Conservation (phyloP, 2,888 invertebrate species). For the Dryococelus australis region DNA sequence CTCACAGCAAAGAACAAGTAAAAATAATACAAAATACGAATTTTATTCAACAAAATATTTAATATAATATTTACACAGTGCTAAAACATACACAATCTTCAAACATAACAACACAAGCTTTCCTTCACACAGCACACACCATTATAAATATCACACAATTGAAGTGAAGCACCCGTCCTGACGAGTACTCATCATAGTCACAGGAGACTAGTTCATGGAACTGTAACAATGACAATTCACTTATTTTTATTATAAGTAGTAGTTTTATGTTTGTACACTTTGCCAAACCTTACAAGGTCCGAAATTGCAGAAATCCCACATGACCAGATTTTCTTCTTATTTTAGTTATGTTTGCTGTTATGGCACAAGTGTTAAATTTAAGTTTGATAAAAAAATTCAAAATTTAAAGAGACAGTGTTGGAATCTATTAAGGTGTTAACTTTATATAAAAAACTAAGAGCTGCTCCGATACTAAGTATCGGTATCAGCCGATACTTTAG, state of each 20-base stretch:
- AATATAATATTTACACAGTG: background rate
- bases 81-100: background rate
- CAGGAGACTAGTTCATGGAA: background rate
- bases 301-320: background rate
- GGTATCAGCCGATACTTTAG: too few species aligned
- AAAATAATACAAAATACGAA: background rate
- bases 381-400: too few species aligned
- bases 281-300: background rate
- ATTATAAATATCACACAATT: background rate
- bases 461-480: too few species aligned
- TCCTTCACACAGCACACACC: background rate
- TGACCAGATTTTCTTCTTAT: background rate
- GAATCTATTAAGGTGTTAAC: too few species aligned
- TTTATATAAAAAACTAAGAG: too few species aligned
- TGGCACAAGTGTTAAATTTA: background rate
- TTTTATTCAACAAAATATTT: constrained; percentile 16
- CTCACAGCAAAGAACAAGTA: background rate
- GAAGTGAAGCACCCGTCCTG: constrained; percentile 3
- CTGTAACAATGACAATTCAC: background rate
- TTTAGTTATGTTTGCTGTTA: background rate
- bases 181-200: background rate
- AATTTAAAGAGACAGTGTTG: too few species aligned
- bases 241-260: background rate
- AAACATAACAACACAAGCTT: constrained; percentile 9
- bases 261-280: constrained; percentile 5